Evolutionary conservation across 2,888 invertebrate genomes (phyloP).

Genomic region (Oscheius onirici): DNA sequence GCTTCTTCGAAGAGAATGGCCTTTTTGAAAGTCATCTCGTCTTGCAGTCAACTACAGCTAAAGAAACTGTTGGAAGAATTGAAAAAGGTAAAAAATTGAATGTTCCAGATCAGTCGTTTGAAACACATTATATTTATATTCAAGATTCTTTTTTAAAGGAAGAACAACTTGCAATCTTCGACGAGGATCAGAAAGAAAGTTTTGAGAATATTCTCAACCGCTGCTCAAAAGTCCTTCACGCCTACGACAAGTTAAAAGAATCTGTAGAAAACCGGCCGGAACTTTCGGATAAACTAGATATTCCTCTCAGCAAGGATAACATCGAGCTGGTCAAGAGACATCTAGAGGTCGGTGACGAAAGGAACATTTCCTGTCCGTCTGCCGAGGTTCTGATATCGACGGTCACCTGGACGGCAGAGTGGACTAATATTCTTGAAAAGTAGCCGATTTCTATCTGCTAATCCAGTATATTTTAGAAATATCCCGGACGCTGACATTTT

Average conservation of each 20-base stretch:
- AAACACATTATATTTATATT: too few relatives aligned
- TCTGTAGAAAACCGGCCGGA: neutral
- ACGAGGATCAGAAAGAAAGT: neutral
- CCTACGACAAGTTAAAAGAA: neutral
- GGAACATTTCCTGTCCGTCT: neutral
- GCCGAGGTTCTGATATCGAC: neutral
- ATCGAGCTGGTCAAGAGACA: conserved; percentile 12
- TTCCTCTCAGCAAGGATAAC: conserved; percentile 7
- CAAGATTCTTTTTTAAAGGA: too few relatives aligned
- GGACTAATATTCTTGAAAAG: conserved; percentile 13
- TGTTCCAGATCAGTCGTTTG: too few relatives aligned
- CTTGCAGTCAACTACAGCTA: neutral
- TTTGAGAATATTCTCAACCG: conserved; percentile 1
- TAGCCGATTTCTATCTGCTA: neutral
- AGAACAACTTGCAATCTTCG: neutral
- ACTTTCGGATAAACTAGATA: neutral
- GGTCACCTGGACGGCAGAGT: conserved; percentile 10
- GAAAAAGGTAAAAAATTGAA: conserved; percentile 12
- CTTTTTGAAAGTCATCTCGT: conserved; percentile 16
- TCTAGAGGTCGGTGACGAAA: conserved; percentile 2
- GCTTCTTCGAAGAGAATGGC: neutral
- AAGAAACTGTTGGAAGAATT: neutral
- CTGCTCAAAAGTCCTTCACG: neutral
- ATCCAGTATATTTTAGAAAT: too few relatives aligned
- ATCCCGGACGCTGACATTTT: conserved; percentile 31